Base-by-base conservation (phyloP, 2,888 invertebrate genomes). In the Ophonus ardosiacus region DNA sequence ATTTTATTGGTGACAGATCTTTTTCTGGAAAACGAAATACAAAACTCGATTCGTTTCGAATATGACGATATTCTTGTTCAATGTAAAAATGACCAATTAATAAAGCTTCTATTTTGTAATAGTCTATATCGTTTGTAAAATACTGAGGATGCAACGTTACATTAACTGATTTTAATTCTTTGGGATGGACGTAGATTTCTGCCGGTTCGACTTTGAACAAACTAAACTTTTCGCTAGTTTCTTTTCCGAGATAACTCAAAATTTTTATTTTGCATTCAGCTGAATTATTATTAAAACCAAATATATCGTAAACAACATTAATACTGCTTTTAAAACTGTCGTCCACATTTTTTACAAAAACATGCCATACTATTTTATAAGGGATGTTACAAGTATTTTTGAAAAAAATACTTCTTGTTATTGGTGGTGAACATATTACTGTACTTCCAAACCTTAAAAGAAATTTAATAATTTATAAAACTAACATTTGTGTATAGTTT, bases 181-280 rank as follows among this genome's bases (percentile, higher is more conserved):
- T 57, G 0, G 78, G 78, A 56, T 78, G 21, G 7, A 78, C 56
- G n/a, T 78, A 56, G 1, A 24, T 10, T 78, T 78, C 78, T 56
- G n/a, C 21, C 3, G 78, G 78, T 78, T 15, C 31, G n/a, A 74
- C 51, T 21, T 78, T 31, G 21, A 78, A 78, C 31, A 78, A 31
- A 15, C 56, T 10, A 15, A 15, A 78, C 10, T 10, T 24, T 10
- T 24, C 5, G 6, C 7, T n/a, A n/a, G 7, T 24, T 78, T 78
- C 78, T 78, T 78, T 78, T 31, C 78, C 78, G 56, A 15, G 10
- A 31, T 78, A 78, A 8, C 18, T 78, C 24, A 78, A 15, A n/a
- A 78, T 24, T 78, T 31, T 56, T n/a, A 78, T 7, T 57, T 24
- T 78, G 21, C 24, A 56, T 13, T 78, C 21, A n/a, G 24, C n/a